phyloP scores from a whole-genome alignment of 2,113 vertebrate species.

The Chloroceryle aenea region DNA sequence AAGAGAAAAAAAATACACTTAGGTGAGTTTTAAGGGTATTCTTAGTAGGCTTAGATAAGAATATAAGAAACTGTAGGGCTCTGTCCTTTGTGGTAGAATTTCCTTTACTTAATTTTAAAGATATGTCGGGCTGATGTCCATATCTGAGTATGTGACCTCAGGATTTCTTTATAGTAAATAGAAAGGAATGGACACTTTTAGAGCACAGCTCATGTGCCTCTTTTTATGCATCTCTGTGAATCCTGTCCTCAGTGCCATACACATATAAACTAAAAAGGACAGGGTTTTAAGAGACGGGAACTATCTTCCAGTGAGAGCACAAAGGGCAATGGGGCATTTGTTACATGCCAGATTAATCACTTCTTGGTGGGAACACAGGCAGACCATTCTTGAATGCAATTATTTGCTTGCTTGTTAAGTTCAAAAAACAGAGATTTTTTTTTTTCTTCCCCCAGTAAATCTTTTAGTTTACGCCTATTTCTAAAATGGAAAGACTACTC shows the following conservation, averaged over 20 bases:
- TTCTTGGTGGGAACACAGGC: not conserved
- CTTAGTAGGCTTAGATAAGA: not conserved
- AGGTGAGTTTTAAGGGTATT: not conserved
- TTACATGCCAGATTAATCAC: not conserved
- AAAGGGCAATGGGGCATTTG: accelerated
- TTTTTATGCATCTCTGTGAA: not conserved
- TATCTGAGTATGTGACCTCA: not conserved
- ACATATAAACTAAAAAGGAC: not conserved
- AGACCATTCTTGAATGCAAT: not conserved
- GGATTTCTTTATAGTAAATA: not conserved
- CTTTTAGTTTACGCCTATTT: not conserved
- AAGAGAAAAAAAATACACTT: not conserved
- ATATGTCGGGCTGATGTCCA: not conserved
- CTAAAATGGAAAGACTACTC: not conserved
- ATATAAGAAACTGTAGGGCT: not conserved
- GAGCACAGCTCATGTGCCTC: not conserved
- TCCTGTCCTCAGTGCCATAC: not conserved
- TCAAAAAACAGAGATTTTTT: not conserved
- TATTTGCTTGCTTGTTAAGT: not conserved
- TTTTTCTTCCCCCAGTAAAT: not conserved
- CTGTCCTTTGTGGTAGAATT: not conserved
- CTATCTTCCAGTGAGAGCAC: not conserved
- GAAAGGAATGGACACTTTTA: not conserved
- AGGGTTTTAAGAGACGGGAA: not conserved
- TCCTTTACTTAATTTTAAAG: not conserved